phyloP scores from a whole-genome alignment of 2,797 vertebrate genomes.

The Liasis olivaceus region DNA sequence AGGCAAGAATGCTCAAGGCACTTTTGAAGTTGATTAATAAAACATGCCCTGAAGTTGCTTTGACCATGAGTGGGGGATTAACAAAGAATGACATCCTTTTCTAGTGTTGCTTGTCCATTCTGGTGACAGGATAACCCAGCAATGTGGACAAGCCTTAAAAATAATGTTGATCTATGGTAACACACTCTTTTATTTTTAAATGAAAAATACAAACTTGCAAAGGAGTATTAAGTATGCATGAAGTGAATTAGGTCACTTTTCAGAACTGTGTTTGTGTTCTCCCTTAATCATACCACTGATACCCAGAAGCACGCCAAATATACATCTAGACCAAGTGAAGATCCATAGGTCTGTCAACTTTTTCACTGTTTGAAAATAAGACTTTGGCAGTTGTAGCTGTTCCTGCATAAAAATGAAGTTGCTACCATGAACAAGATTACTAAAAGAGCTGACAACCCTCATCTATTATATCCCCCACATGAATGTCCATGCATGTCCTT shows the following conservation, averaged over 20 bases:
- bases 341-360: neutral
- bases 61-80: neutral
- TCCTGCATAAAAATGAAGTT: neutral
- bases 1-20: neutral
- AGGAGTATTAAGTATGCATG: neutral
- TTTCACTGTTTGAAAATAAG: neutral
- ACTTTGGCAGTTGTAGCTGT: neutral
- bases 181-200: neutral
- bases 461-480: neutral
- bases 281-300: neutral
- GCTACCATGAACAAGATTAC: neutral
- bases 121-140: neutral
- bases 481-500: neutral
- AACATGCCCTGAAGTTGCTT: neutral
- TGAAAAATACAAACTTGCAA: neutral
- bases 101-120: neutral
- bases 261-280: neutral
- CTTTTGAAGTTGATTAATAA: neutral
- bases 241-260: neutral
- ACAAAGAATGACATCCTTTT: neutral
- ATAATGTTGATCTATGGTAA: neutral
- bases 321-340: neutral
- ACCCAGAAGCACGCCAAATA: neutral
- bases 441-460: neutral
- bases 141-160: neutral